Evolutionary conservation across 1,140 invertebrate species (phyloP).

Genomic region (Patella vulgata): DNA sequence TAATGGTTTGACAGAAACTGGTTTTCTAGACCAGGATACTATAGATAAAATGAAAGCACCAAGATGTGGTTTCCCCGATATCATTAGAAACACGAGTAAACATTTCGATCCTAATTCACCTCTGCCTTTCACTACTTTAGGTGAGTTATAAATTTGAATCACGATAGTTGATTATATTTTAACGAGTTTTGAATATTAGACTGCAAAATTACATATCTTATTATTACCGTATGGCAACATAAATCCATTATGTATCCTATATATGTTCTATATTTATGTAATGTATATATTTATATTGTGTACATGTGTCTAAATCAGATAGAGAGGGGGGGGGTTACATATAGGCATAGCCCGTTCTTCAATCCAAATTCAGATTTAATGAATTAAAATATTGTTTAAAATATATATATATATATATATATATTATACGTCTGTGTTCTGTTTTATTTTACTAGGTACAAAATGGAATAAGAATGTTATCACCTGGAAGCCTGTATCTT

Average conservation of each 20-base stretch:
- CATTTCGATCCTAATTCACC: slow-evolving; percentile 11
- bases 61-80: slow-evolving; percentile 18
- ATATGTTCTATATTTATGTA: background rate
- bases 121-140: slow-evolving; percentile 16
- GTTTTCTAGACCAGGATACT: background rate
- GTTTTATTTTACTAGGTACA: slow-evolving; percentile 6
- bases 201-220: background rate
- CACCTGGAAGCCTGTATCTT: slow-evolving; percentile 5
- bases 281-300: no score
- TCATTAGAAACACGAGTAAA: background rate
- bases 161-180: slow-evolving; percentile 1
- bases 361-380: no score
- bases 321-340: no score
- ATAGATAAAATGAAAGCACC: slow-evolving; percentile 12
- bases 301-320: no score
- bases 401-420: no score
- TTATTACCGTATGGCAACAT: background rate
- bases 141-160: slow-evolving; percentile 11
- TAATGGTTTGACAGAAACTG: slow-evolving; percentile 6
- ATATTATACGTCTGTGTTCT: no score
- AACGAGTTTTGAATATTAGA: background rate
- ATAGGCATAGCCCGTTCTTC: no score
- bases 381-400: no score
- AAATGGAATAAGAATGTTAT: slow-evolving; percentile 9
- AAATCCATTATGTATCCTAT: background rate